Evolutionary conservation across 2,888 invertebrate species (phyloP), one percentile per base, ranked within the genome.

Genomic region (Xestia c-nigrum): DNA sequence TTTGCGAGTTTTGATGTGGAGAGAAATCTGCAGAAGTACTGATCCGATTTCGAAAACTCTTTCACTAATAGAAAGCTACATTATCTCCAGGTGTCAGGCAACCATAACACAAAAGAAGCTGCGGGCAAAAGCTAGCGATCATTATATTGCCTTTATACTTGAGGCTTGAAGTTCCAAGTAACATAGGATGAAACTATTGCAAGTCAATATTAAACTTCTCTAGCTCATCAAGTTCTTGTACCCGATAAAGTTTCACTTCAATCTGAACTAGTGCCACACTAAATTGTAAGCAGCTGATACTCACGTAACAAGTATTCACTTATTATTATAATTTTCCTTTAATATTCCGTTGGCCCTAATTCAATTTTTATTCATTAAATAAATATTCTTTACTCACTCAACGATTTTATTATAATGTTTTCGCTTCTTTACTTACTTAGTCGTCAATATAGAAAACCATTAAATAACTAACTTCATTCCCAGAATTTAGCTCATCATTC

Each of bases 181-280:
- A 7, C 5, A 19, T 4, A 66, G 16, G 31, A 16, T n/a, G 19
- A 38, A 77, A 66, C 68, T 67, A 7, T n/a, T 64, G 21, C 1
- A 52, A 76, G 63, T 63, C 4, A 6, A 59, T 47, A 43, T 55
- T 31, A 24, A 78, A 66, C 21, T 47, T 21, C 5, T n/a, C n/a
- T n/a, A 12, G 19, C 47, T 57, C 31, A 57, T 40, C 40, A 21
- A 31, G 21, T 12, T 46, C 38, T 47, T 24, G 12, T 16, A 47
- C 40, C 19, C 38, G n/a, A 38, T 46, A 38, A 57, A 57, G 14
- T 47, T 74, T 14, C 16, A 38, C 55, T 55, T 40, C 0, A 4
- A n/a, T 40, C 9, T 40, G 5, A 47, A 76, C 21, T 38, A 47
- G 46, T 46, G 1, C 4, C 14, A 3, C 6, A n/a, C 0, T 12